phyloP scores from a whole-genome alignment of 2,888 invertebrate species.

The Platerodrilus igneus region DNA sequence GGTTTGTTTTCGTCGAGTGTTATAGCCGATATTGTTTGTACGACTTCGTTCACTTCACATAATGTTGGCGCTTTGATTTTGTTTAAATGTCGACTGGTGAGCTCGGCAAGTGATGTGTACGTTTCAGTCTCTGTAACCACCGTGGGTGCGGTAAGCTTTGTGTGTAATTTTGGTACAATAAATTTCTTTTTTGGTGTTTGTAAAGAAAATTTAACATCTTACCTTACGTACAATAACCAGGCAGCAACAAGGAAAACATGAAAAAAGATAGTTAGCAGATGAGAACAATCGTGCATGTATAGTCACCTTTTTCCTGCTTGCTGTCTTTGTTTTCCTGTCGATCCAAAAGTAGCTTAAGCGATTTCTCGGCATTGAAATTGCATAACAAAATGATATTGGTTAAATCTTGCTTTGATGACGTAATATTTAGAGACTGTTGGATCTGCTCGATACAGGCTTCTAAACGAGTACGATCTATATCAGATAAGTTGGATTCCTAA shows the following conservation, averaged over 20 bases:
- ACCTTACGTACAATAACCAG: constrained; percentile 48
- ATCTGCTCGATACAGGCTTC: constrained; percentile 82
- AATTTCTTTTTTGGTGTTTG: constrained; percentile 26
- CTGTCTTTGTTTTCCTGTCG: constrained; percentile 27
- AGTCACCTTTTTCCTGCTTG: constrained; percentile 44
- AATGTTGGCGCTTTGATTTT: constrained; percentile 7
- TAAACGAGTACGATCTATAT: constrained; percentile 68
- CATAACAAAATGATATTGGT: constrained; percentile 66
- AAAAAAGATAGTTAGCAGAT: constrained; percentile 19
- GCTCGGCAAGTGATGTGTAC: neutral
- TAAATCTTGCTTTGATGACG: constrained; percentile 67
- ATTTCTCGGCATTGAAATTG: constrained; percentile 67
- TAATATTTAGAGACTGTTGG: constrained; percentile 72
- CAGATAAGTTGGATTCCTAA: constrained; percentile 50
- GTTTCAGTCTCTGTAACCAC: neutral
- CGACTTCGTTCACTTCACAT: constrained; percentile 13
- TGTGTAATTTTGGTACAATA: constrained; percentile 34
- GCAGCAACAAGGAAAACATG: constrained; percentile 14
- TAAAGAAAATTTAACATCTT: constrained; percentile 42
- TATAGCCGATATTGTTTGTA: neutral
- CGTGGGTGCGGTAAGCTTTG: too few species aligned
- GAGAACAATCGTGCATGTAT: constrained; percentile 9
- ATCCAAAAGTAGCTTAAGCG: constrained; percentile 63
- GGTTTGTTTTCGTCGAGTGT: neutral
- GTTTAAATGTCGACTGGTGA: neutral